Evolutionary conservation across 2,797 vertebrate genomes (phyloP).

Genomic region (Hephaestus fuliginosus): DNA sequence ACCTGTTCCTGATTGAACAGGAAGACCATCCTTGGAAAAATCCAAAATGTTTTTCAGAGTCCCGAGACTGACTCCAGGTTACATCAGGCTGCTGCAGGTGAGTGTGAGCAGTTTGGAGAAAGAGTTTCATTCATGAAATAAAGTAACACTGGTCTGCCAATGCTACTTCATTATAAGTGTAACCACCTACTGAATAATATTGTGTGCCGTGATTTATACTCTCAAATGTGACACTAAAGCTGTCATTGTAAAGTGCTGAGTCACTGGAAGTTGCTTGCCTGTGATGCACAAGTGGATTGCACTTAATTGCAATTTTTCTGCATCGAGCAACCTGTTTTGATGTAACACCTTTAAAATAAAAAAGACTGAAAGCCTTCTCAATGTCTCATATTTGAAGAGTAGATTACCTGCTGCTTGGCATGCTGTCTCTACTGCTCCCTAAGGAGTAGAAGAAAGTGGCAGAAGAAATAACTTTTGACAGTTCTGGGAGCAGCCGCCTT

Average conservation of each 20-base stretch:
- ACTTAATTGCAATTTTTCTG: conserved; percentile 36
- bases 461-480: conserved; percentile 30
- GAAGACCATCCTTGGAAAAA: conserved; percentile 18
- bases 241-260: conserved; percentile 31
- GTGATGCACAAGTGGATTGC: conserved; percentile 25
- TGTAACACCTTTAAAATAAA: conserved; percentile 45
- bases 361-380: conserved; percentile 6
- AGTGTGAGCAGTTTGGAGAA: conserved; percentile 33
- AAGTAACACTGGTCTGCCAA: neutral
- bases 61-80: conserved; percentile 77
- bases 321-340: conserved; percentile 35
- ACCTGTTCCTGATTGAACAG: conserved; percentile 23
- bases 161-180: neutral
- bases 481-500: conserved; percentile 32
- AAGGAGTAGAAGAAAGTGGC: conserved; percentile 19
- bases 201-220: conserved; percentile 10
- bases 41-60: conserved; percentile 78
- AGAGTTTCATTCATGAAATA: neutral
- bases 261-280: conserved; percentile 32
- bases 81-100: conserved; percentile 84
- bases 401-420: conserved; percentile 15
- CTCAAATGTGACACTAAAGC: conserved; percentile 7
- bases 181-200: neutral
- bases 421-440: conserved; percentile 8
- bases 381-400: conserved; percentile 30